Evolutionary conservation across 1,140 invertebrate genomes (phyloP).

Genomic region (Aphelenchoides besseyi): DNA sequence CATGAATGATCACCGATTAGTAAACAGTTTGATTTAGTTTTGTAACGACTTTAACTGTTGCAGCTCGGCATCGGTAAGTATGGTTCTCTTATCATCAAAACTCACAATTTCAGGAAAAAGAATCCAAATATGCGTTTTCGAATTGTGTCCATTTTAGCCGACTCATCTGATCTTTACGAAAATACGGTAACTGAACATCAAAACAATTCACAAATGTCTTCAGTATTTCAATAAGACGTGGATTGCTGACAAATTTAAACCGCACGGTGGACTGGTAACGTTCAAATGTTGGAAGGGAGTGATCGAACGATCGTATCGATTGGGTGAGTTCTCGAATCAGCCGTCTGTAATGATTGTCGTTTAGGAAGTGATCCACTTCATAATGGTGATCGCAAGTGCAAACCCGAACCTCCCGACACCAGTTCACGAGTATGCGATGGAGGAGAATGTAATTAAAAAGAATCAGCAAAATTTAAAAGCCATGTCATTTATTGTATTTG

Average conservation of each 20-base stretch:
- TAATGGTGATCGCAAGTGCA: conserved; percentile 15
- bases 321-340: conserved; percentile 16
- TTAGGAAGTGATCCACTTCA: conserved; percentile 20
- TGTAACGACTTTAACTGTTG: conserved; percentile 42
- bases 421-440: not conserved
- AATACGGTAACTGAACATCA: conserved; percentile 33
- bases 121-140: conserved; percentile 11
- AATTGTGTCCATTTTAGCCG: conserved; percentile 42
- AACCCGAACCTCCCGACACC: not conserved
- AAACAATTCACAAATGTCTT: not conserved
- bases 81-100: not conserved
- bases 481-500: not conserved
- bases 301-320: conserved; percentile 16
- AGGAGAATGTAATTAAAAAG: not conserved
- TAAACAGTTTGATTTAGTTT: too few species aligned
- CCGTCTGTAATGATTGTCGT: not conserved
- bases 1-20: too few species aligned
- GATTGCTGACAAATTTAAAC: conserved; percentile 40
- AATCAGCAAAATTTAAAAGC: too few species aligned
- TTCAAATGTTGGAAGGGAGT: conserved; percentile 47
- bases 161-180: conserved; percentile 39
- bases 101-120: conserved; percentile 15
- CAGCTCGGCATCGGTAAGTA: conserved; percentile 20
- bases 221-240: conserved; percentile 39
- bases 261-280: conserved; percentile 40